Evolutionary conservation across 2,888 invertebrate species (phyloP).

Genomic region (Anorthoa munda): DNA sequence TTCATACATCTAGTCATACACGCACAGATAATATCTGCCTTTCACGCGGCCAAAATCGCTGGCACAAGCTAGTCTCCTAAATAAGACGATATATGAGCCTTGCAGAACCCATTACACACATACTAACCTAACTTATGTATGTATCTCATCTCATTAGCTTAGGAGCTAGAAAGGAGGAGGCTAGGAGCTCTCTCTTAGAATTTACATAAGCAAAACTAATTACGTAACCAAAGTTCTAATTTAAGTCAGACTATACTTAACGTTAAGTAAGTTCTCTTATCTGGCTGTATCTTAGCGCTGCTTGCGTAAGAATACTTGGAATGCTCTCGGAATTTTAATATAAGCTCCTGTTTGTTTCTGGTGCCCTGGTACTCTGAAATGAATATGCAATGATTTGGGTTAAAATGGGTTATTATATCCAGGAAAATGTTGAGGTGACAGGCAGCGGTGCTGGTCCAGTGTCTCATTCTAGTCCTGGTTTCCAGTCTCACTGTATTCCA

Average conservation of each 20-base stretch:
- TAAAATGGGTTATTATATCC: no score
- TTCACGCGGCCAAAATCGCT: no score
- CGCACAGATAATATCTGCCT: no score
- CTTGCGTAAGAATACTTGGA: slow-evolving; percentile 17
- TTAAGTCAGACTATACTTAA: slow-evolving; percentile 20
- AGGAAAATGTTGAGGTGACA: no score
- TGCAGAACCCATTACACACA: neutral
- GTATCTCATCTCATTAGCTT: slow-evolving; percentile 39
- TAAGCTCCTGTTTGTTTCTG: neutral
- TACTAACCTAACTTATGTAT: neutral
- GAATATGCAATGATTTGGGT: slow-evolving; percentile 1
- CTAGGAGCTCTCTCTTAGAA: slow-evolving; percentile 28
- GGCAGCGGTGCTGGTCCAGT: no score
- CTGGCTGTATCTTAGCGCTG: slow-evolving; percentile 21
- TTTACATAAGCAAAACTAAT: slow-evolving; percentile 41
- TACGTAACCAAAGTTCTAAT: slow-evolving; percentile 43
- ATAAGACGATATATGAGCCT: neutral
- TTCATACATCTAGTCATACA: no score
- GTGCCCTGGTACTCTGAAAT: slow-evolving; percentile 8
- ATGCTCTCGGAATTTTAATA: slow-evolving; percentile 26
- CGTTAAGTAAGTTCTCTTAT: slow-evolving; percentile 34
- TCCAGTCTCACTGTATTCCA: no score
- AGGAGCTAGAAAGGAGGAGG: slow-evolving; percentile 34
- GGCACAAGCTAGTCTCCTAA: neutral
- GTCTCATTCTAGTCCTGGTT: no score